Evolutionary conservation across 2,888 invertebrate genomes (phyloP), one percentile per base, ranked within the genome.

Genomic region (Stegana nigrithorax): DNA sequence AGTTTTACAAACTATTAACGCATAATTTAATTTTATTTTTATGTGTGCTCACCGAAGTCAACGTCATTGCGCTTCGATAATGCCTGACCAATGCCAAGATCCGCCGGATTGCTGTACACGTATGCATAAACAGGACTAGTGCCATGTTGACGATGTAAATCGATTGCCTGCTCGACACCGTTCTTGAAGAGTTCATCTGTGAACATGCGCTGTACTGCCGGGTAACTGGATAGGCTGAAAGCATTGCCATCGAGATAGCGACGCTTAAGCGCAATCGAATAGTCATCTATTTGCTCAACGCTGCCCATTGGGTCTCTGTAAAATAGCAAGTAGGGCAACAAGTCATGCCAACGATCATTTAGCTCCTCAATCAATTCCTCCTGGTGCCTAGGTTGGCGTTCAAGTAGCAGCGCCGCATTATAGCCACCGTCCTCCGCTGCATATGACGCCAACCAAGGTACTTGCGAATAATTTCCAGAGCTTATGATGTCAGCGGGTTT

Each of bases 341-440:
- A 57, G n/a, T 75, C 73, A 50, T 68, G 68, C 75, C 75, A 71
- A 23, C 87, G 84, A 6, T 88, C 87, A 89, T 90, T 91, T 50
- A 87, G 86, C 0, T 86, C 77, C 59, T 90, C 89, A 2, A 91
- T 81, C 4, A 87, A 70, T 2, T 84, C 83, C 0, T 87, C 83
- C 10, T 70, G 69, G 1, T 65, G 7, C 7, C 19, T 10, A 10
- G 51, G 26, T 12, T 60, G 53, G 6, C 29, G 25, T 36, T 77
- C 69, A 53, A 86, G 70, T 25, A 87, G 82, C 60, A 85, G 87
- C 78, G 71, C 62, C 50, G 89, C 91, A 25, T 92, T 92, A 73
- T 91, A 92, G 21, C 92, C 85, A 63, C 93, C 93, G 82, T 93
- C 93, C 59, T 91, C 89, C 29, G 89, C 88, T 0, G 90, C 89